phyloP scores from a whole-genome alignment of 2,113 vertebrate genomes.

The Brachyhypopomus occidentalis region DNA sequence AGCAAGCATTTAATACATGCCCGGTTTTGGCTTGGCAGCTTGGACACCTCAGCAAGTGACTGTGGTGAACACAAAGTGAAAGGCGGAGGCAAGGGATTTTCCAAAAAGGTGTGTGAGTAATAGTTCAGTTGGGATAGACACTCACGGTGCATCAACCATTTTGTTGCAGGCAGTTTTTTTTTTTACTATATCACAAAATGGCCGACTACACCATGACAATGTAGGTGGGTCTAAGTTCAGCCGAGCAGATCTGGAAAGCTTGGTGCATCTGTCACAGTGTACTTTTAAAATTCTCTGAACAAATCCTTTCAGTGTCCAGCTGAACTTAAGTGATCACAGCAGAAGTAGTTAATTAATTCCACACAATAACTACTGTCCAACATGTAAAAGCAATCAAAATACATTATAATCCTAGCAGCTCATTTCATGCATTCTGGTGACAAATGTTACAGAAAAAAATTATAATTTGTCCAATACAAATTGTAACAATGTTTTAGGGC shows the following conservation, averaged over 20 bases:
- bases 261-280: slow-evolving; percentile 1
- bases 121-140: background rate
- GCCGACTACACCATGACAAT: background rate
- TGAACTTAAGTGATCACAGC: background rate
- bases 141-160: background rate
- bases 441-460: background rate
- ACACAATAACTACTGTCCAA: background rate
- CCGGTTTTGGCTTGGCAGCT: no score
- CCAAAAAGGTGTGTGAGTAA: no score
- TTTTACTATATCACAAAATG: slow-evolving; percentile 13
- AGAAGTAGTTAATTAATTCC: background rate
- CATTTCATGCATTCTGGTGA: no score
- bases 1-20: no score
- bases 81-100: no score
- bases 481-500: no score
- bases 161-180: no score
- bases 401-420: no score
- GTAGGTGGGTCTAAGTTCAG: background rate
- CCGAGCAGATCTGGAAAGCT: background rate
- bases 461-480: no score
- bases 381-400: background rate
- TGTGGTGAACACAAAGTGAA: no score
- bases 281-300: background rate
- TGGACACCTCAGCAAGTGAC: no score
- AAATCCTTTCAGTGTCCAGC: no score